Conservation (phyloP, 2,888 invertebrate genomes). For the Cantharis flavilabris region DNA sequence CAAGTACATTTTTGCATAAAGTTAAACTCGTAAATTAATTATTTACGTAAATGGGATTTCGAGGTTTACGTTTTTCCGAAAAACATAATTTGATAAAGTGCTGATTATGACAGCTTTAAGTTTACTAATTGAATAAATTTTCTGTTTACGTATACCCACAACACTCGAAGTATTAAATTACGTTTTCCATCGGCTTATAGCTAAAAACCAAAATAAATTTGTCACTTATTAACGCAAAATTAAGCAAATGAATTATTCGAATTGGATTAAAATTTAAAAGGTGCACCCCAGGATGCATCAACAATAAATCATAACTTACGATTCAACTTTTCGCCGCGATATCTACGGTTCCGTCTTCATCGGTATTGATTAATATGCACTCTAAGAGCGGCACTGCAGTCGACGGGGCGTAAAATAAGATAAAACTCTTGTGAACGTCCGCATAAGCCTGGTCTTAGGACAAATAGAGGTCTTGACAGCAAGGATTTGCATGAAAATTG, state of each 20-base stretch:
- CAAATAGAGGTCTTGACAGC: slow-evolving; percentile 48
- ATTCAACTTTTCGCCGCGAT: slow-evolving; percentile 40
- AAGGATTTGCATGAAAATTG: slow-evolving; percentile 51
- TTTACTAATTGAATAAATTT: neutral
- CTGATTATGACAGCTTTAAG: neutral
- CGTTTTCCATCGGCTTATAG: neutral
- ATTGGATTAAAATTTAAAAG: slow-evolving; percentile 32
- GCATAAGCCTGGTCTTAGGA: slow-evolving; percentile 40
- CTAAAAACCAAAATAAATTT: neutral
- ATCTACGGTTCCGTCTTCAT: slow-evolving; percentile 43
- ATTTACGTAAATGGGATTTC: neutral
- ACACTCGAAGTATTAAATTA: neutral
- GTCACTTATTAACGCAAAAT: neutral
- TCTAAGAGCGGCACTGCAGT: slow-evolving; percentile 40
- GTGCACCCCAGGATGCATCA: slow-evolving; percentile 17
- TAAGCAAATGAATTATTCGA: slow-evolving; percentile 4
- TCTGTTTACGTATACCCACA: neutral
- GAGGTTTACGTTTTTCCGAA: neutral
- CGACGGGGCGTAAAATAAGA: slow-evolving; percentile 50
- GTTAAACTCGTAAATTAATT: neutral
- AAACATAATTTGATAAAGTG: neutral
- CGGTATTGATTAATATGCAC: slow-evolving; percentile 49
- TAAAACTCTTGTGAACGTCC: slow-evolving; percentile 38
- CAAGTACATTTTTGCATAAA: neutral
- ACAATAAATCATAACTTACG: slow-evolving; percentile 40